phyloP scores from a whole-genome alignment of 2,113 vertebrate genomes.

The Formicarius rufipectus region DNA sequence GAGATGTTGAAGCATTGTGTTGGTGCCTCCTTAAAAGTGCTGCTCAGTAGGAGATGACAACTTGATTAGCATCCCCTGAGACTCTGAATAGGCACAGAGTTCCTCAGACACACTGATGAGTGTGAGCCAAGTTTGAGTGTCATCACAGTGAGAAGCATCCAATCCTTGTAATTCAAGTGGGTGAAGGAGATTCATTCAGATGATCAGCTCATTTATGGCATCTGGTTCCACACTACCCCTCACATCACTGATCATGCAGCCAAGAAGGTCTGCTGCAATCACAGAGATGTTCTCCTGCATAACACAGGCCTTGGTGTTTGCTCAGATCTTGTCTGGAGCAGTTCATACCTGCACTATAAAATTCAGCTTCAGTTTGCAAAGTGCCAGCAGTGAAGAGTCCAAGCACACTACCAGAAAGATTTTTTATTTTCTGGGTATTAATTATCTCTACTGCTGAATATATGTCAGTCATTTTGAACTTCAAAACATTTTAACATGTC shows the following conservation, averaged over 20 bases:
- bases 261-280: not conserved
- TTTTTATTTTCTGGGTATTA: not conserved
- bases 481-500: not conserved
- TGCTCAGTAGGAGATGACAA: not conserved
- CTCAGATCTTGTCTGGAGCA: not conserved
- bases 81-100: not conserved
- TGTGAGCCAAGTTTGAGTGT: not conserved
- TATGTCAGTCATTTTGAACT: not conserved
- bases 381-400: not conserved
- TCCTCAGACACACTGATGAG: constrained; percentile 7
- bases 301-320: not conserved
- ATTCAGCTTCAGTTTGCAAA: not conserved
- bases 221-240: not conserved
- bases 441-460: not conserved
- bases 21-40: not conserved
- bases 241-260: accelerated
- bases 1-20: not conserved
- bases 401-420: not conserved
- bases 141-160: constrained; percentile 7
- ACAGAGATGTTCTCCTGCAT: not conserved
- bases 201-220: not conserved
- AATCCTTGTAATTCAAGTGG: constrained; percentile 17
- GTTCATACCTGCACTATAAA: not conserved
- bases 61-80: constrained; percentile 27
- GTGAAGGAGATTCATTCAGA: not conserved